A percentile compares a stretch with the other conserved stretches of the same genome.
Evolutionary conservation across 2,888 invertebrate species (phyloP).

Genomic region (Drosophila trichaetosa): DNA sequence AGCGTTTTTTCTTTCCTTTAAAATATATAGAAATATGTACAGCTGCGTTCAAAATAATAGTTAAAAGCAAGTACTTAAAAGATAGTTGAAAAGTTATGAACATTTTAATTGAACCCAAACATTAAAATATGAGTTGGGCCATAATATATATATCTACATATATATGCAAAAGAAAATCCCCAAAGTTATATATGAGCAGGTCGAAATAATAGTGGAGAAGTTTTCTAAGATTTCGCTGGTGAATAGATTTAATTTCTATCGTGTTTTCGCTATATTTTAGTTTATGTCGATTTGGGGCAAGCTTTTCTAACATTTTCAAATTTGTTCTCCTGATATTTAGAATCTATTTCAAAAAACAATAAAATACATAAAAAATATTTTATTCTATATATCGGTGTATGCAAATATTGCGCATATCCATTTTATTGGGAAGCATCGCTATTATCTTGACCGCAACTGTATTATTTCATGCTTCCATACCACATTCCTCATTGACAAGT

Average conservation of each 20-base stretch:
- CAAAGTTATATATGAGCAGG: neutral
- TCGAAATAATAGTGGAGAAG: neutral
- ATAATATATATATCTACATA: neutral
- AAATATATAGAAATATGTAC: neutral
- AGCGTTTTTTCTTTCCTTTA: conserved; percentile 59
- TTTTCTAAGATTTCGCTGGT: neutral
- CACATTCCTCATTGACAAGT: conserved; percentile 15
- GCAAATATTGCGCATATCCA: neutral
- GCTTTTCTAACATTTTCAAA: neutral
- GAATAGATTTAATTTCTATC: neutral
- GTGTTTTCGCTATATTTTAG: neutral
- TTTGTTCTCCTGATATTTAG: no score
- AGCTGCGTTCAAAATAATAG: conserved; percentile 36
- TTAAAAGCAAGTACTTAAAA: neutral
- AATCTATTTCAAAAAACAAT: neutral
- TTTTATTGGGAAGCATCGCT: neutral
- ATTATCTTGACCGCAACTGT: neutral
- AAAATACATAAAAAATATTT: neutral
- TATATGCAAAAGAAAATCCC: neutral
- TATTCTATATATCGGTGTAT: neutral
- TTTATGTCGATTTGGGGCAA: neutral
- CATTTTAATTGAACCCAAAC: neutral
- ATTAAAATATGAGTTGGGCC: neutral
- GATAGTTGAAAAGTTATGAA: neutral
- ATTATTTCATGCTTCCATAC: neutral